Base-by-base conservation (phyloP, 2,888 invertebrate species). In the Chironomus riparius region DNA sequence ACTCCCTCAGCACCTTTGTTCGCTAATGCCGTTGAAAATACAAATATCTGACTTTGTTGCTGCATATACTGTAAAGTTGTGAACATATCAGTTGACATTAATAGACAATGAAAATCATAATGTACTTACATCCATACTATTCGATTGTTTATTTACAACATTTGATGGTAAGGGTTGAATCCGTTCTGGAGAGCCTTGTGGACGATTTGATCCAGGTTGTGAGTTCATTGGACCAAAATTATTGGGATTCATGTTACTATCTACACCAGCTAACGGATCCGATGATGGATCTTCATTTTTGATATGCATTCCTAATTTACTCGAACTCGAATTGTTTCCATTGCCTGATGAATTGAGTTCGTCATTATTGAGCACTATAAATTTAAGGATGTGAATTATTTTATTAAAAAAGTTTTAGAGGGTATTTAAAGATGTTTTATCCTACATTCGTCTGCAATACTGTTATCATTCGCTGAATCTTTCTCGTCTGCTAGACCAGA, bases 31-130 rank as follows among this genome's bases (percentile, higher is more conserved):
- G 98, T 97, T 22, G 96, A 95, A 86, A 98, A 98, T 79, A 98
- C 97, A 88, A 97, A 98, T 83, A 98, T 95, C 85, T 97, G 97
- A 85, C 95, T 97, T 85, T 97, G 97, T 85, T 98, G 97, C 86
- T 96, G 95, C 92, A 92, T 92, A 81, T 92, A 92, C 82, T 91
- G 90, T 79, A 76, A 72, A 10, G 38, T 4, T n/a, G 47, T 69
- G 69, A 75, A 75, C 62, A 62, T 48, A 73, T 70, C 10, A 62
- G 7, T 71, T 18, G n/a, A 50, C 21, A 50, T 22, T 48, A 5
- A 7, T 71, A 50, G n/a, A 50, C 21, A 50, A n/a, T 48, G 22
- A 22, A 24, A 6, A n/a, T 6, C 13, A 15, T 50, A 0, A 38
- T 56, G 2, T n/a, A 50, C 76, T 68, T 38, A 76, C 76, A 56